phyloP scores from a whole-genome alignment of 2,888 invertebrate species.

The Reticulitermes lucifugus region DNA sequence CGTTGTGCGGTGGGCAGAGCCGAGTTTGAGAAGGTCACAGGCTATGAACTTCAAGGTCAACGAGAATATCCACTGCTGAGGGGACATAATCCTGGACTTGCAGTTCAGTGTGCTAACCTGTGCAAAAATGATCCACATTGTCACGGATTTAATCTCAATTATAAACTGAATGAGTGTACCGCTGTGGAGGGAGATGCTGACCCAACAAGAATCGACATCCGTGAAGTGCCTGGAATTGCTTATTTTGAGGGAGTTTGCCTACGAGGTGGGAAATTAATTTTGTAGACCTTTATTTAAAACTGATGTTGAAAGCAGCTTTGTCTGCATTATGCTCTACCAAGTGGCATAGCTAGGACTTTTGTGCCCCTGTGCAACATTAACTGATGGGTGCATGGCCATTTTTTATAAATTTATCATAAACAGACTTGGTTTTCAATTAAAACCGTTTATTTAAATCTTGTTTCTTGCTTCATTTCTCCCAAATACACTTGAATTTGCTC shows the following conservation, averaged over 20 bases:
- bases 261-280: conserved; percentile 55
- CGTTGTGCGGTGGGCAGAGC: conserved; percentile 59
- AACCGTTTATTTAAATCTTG: too few relatives aligned
- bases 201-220: conserved; percentile 58
- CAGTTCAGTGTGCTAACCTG: conserved; percentile 60
- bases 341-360: too few relatives aligned
- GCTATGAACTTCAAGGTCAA: conserved; percentile 59
- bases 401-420: too few relatives aligned
- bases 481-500: too few relatives aligned
- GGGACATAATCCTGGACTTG: conserved; percentile 60
- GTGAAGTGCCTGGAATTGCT: conserved; percentile 59
- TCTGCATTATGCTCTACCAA: too few relatives aligned
- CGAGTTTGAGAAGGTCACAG: conserved; percentile 61
- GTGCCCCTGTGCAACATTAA: too few relatives aligned
- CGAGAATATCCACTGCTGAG: conserved; percentile 58
- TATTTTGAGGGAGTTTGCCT: conserved; percentile 62
- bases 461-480: too few relatives aligned
- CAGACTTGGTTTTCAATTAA: too few relatives aligned
- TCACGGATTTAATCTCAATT: conserved; percentile 62
- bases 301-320: too few relatives aligned
- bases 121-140: conserved; percentile 61
- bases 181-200: conserved; percentile 59
- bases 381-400: too few relatives aligned
- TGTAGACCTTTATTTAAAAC: too few relatives aligned
- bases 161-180: conserved; percentile 61